Evolutionary conservation across 2,113 vertebrate species (phyloP), one percentile per base, ranked within the genome.

Genomic region (Mus spicilegus): DNA sequence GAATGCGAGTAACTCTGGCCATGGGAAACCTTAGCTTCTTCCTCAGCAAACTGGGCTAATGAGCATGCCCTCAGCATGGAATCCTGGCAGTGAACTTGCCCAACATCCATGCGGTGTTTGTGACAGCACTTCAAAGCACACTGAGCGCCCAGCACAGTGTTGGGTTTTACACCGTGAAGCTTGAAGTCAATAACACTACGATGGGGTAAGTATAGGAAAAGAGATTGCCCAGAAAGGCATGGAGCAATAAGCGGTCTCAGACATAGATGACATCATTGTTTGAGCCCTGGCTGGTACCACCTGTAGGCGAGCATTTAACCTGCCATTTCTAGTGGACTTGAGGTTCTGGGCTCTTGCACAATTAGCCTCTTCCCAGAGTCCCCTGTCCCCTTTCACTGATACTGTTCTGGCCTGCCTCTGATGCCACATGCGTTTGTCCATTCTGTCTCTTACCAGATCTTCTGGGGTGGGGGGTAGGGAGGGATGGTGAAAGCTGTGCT

Each of bases 31-130:
- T 30, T 11, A 33, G 4, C 39, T 80, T 85, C 76, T 89, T 91
- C 88, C n/a, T 95, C 91, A 91, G 63, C 33, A 88, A 94, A 78
- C 56, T 73, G 54, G n/a, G 54, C 20, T 58, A 80, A 58, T 11
- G 54, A 42, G 54, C 72, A 61, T 19, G 73, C 24, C 24, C 46
- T 85, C 13, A 65, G 42, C n/a, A 56, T 7, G 0, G 20, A 80
- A 42, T 39, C 75, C 24, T 58, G 46, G 63, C n/a, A 39, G 73
- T 46, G 61, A 73, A 24, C 19, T 72, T 22, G 30, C 26, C 89
- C 42, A 56, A 20, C 58, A 72, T 72, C 65, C 4, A 1, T 65
- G 26, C 4, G 19, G 33, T 65, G 54, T 93, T 78, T 80, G 63
- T 63, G 77, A 67, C 11, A 49, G 63, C 49, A n/a, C 42, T 61